These are phyloP conservation scores for Streptopelia turtur DNA, from an alignment of 2,797 vertebrate genomes.

Conservation along the genomic window DNA sequence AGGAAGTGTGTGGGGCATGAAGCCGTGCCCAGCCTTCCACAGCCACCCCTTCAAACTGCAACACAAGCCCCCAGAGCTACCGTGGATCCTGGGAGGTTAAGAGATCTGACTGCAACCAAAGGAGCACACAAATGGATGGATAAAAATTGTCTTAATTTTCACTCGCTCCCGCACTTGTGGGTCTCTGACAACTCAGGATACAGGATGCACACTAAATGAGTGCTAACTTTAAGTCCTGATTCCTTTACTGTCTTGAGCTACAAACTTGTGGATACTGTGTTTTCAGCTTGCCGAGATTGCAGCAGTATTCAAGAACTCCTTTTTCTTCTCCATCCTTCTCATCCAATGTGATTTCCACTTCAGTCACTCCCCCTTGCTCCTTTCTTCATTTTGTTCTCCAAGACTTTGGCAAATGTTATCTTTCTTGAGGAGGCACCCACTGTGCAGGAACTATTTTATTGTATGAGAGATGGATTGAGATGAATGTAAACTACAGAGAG, in stretches of 20 bases:
- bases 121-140: background rate
- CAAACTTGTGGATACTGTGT: background rate
- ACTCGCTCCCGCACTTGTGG: background rate
- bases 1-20: fast-evolving
- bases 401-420: background rate
- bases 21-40: background rate
- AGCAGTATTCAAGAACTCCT: background rate
- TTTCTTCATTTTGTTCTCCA: background rate
- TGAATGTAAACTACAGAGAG: background rate
- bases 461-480: background rate
- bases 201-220: background rate
- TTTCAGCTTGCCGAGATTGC: background rate
- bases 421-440: background rate
- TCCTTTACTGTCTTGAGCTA: background rate
- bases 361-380: background rate
- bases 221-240: background rate
- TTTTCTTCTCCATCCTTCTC: background rate
- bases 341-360: background rate
- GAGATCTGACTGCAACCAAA: background rate
- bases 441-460: background rate
- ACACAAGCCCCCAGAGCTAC: background rate
- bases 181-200: background rate
- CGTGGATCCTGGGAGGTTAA: background rate
- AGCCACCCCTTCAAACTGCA: background rate
- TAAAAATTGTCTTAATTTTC: background rate